Conservation (phyloP, 30 jellyfish, hydroid and myxozoan species). For the Sanderia malayensis region DNA sequence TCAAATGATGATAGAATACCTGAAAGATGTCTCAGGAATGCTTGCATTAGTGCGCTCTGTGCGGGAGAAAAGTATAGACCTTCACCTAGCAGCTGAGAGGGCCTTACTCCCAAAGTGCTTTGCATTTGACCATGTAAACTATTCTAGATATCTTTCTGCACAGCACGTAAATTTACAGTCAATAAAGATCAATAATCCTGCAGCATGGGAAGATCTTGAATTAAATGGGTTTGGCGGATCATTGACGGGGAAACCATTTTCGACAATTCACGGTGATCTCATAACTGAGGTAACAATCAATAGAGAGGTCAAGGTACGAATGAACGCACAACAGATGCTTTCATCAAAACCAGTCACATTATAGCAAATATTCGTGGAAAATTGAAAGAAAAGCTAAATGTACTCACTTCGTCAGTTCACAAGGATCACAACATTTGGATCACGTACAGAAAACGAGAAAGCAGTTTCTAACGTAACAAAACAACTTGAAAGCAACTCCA, state of each 20-base stretch:
- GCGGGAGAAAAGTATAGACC: background rate
- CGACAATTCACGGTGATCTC: background rate
- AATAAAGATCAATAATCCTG: background rate
- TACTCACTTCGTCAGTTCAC: background rate
- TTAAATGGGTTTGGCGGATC: background rate
- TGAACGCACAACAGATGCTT: background rate
- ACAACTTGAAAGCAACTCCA: background rate
- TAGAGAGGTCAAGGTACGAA: background rate
- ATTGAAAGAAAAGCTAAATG: background rate
- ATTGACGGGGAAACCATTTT: background rate
- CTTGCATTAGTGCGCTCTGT: background rate
- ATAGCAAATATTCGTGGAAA: background rate
- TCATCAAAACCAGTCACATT: background rate
- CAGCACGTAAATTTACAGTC: constrained; percentile 1
- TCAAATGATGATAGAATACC: background rate
- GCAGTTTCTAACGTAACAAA: background rate
- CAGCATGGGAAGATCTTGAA: background rate
- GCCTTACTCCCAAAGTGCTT: background rate
- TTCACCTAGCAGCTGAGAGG: background rate
- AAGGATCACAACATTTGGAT: background rate
- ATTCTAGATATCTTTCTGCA: background rate
- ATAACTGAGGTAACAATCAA: background rate
- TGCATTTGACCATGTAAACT: background rate
- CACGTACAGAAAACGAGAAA: background rate
- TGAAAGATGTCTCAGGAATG: background rate